phyloP scores from a whole-genome alignment of 2,113 vertebrate species.

The Erythrolamprus reginae region DNA sequence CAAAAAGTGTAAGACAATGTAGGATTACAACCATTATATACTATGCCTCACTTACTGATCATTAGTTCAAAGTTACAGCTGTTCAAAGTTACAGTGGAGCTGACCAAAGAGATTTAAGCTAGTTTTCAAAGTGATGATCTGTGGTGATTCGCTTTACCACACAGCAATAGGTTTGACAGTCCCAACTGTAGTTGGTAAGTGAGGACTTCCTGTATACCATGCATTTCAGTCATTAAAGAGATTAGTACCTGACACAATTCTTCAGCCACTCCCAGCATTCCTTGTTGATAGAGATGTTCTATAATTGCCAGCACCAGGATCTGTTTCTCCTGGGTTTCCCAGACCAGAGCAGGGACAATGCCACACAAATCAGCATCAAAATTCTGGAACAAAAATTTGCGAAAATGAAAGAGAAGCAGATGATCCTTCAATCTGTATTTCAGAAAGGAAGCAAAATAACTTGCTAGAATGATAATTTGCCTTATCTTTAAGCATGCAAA shows the following conservation, averaged over 20 bases:
- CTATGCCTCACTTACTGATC: not conserved
- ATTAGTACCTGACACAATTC: conserved; percentile 82
- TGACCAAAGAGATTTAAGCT: not conserved
- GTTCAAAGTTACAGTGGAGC: not conserved
- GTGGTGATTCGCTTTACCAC: not conserved
- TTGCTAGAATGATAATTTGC: not conserved
- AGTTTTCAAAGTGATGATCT: not conserved
- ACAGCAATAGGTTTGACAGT: not conserved
- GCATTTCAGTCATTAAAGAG: not conserved
- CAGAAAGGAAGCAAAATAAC: not conserved
- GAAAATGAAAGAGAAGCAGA: not conserved
- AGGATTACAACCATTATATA: not conserved
- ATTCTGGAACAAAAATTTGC: conserved; percentile 63
- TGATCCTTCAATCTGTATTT: not conserved
- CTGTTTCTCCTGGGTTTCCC: conserved; percentile 83
- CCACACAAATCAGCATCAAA: conserved; percentile 88
- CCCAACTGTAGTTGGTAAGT: not conserved
- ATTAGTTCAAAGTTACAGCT: not conserved
- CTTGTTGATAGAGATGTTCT: conserved; percentile 86
- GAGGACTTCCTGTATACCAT: not conserved
- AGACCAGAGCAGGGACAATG: conserved; percentile 82
- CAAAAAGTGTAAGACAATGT: not conserved
- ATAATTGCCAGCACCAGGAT: conserved; percentile 83
- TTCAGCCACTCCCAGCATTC: conserved; percentile 85
- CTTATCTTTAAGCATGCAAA: not conserved